Evolutionary conservation across 2,888 invertebrate species (phyloP).

Genomic region (Pachydiplax longipennis): DNA sequence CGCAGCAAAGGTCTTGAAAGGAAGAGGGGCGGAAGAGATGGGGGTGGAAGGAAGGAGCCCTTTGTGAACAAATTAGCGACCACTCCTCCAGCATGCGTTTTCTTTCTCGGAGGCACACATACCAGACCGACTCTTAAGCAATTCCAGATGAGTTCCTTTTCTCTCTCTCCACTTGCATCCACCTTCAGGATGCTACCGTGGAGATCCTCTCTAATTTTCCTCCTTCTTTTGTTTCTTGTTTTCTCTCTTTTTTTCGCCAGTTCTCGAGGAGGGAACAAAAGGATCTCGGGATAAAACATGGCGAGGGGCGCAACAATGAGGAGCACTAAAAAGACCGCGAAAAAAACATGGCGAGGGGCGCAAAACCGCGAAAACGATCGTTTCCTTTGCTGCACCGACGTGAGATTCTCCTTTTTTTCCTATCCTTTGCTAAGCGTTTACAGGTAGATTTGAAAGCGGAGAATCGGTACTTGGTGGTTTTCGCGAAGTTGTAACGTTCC

Average conservation of each 20-base stretch:
- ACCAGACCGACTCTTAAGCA: not conserved
- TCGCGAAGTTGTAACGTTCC: not conserved
- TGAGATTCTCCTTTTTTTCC: too few relatives aligned
- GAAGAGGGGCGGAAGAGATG: not conserved
- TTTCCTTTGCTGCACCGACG: too few relatives aligned
- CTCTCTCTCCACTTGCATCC: not conserved
- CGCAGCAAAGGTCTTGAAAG: too few relatives aligned
- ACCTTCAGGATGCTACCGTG: not conserved
- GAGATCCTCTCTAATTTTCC: not conserved
- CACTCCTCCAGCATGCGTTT: not conserved
- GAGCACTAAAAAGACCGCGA: not conserved
- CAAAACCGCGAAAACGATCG: too few relatives aligned
- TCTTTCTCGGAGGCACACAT: not conserved
- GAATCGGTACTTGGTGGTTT: too few relatives aligned
- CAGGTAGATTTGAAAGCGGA: too few relatives aligned
- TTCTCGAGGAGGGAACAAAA: not conserved
- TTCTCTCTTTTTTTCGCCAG: not conserved
- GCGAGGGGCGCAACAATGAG: not conserved
- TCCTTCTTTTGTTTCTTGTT: not conserved
- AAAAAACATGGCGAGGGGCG: not conserved
- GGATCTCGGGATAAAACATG: not conserved
- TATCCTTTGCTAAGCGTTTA: too few relatives aligned
- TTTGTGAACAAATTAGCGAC: constrained; percentile 17
- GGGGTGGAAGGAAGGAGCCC: not conserved
- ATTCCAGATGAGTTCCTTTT: constrained; percentile 22